Base-by-base conservation (phyloP, 1,140 invertebrate species). In the Hypsibius dujardini region DNA sequence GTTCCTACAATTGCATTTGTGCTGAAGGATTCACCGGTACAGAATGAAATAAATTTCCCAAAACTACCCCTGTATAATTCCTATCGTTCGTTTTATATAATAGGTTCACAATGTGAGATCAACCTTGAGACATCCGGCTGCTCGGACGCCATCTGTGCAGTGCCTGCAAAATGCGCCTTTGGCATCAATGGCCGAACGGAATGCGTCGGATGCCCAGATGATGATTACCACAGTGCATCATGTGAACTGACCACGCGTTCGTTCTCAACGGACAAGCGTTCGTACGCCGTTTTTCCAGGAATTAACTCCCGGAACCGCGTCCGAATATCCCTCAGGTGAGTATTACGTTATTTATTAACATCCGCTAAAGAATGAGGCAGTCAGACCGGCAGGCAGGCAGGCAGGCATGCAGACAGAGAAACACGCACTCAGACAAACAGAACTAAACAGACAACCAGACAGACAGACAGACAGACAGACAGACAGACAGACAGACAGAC, bases 31-130 rank as follows among this genome's bases (percentile, higher is more conserved):
- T n/a, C n/a, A n/a, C n/a, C n/a, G n/a, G n/a, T n/a, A n/a, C n/a
- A n/a, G n/a, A n/a, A n/a, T n/a, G n/a, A n/a, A n/a, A n/a, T n/a
- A 3, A 92, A 90, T 46, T 86, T 95, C 1, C 87, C 90, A 81
- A 87, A 88, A 79, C 77, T 74, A 74, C 15, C 60, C 46, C 2
- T 40, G 71, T 40, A 2, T 28, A n/a, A 47, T 70, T 46, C 72
- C 70, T 59, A 73, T 76, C 70, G 40, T 73, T 74, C 28, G 42
- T 71, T 47, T 62, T 72, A 62, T 72, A 70, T 77, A 80, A 87
- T 87, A 50, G 92, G 91, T 40, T 77, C 82, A 1, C 86, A 88
- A 74, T 97, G 94, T 80, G 90, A 95, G 76, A 86, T 88, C 1
- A 84, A 87, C 46, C 76, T 90, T 7, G 82, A 82, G 1, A 82